Evolutionary conservation across 2,113 vertebrate genomes (phyloP).

Genomic region (Serilophus lunatus): DNA sequence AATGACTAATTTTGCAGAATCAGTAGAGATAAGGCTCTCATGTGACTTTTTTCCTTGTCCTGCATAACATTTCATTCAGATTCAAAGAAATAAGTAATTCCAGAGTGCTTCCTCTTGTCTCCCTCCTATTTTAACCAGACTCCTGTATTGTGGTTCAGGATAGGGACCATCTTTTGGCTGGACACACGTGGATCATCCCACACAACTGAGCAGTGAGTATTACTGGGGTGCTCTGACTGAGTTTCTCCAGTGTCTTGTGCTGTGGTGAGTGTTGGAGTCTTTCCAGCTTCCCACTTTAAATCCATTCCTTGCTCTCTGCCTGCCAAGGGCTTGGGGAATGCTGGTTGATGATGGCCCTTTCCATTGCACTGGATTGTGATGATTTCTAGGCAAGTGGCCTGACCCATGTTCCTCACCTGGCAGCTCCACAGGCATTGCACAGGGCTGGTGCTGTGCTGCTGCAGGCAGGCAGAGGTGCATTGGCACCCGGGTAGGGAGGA

Average conservation of each 20-base stretch:
- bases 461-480: not conserved
- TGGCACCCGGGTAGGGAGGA: rapidly evolving
- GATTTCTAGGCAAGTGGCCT: not conserved
- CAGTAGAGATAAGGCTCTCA: not conserved
- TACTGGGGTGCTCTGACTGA: not conserved
- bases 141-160: not conserved
- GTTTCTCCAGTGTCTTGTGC: not conserved
- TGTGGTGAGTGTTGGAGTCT: not conserved
- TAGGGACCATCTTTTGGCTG: not conserved
- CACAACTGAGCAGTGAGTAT: not conserved
- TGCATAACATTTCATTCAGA: not conserved
- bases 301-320: not conserved
- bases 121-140: not conserved
- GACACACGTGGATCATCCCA: not conserved
- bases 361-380: not conserved
- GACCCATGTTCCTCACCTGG: not conserved
- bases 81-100: not conserved
- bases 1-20: not conserved
- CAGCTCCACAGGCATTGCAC: not conserved
- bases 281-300: not conserved
- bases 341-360: rapidly evolving
- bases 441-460: not conserved
- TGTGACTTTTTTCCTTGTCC: not conserved
- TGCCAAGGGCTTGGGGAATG: not conserved
- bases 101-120: not conserved